Base-by-base conservation (phyloP, 2,113 vertebrate species). In the Elachura formosa region DNA sequence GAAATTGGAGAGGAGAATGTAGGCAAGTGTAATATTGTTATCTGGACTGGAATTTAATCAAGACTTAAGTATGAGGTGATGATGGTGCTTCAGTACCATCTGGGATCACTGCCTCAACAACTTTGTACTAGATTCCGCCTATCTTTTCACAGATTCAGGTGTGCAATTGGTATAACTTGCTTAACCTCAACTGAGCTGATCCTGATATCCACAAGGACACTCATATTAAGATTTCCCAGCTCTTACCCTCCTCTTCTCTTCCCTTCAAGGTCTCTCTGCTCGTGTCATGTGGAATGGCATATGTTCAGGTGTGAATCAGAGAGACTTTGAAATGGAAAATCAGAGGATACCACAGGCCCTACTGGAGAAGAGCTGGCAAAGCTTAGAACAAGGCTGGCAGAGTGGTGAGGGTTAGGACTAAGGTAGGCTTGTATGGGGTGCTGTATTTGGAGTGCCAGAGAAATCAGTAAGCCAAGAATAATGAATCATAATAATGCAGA, bases 251-350 rank as follows among this genome's bases (percentile, higher is more conserved):
- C 19, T 54, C 72, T 80, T 86, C 19, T 54, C 72, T 80, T 86
- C 48, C 87, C 71, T 91, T 94, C 85, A 73, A 88, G 75, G 59
- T 95, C 67, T 95, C 83, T 92, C 69, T 92, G 46, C 41, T 85
- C 8, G 14, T 80, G 82, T 93, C 82, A 95, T 74, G 90, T 88
- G 96, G 90, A 96, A 96, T 73, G 90, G 95, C 82, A 77, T 54
- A 58, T 84, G 51, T 73, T 95, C 88, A 95, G 95, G 51, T 83
- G 79, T 38, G 79, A 63, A 94, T 95, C 75, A 90, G 94, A 91
- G 78, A 93, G 63, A 84, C 95, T 96, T 96, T 95, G 95, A 96
- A 96, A 95, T 96, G 95, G 85, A 96, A 96, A 96, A 95, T 93
- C 72, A 71, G 92, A 90, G 55, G 68, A 88, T 95, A 96, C 92